Evolutionary conservation across 2,888 invertebrate species (phyloP).

Genomic region (Chaitophorus viminalis): DNA sequence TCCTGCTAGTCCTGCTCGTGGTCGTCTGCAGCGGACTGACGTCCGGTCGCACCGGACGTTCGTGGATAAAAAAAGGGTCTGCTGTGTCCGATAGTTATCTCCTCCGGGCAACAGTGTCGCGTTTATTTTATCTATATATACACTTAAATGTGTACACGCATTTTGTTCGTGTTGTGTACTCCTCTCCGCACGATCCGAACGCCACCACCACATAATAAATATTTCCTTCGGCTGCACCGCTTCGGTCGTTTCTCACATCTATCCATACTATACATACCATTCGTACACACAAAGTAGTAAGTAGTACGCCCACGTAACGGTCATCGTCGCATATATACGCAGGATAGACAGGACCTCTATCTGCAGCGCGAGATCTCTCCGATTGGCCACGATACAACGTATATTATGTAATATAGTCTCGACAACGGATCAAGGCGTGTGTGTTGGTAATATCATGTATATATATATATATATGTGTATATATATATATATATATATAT

Average conservation of each 20-base stretch:
- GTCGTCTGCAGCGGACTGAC: neutral
- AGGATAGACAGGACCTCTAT: neutral
- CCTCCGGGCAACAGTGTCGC: neutral
- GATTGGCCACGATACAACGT: neutral
- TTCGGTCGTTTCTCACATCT: neutral
- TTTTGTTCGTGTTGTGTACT: neutral
- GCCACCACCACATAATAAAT: neutral
- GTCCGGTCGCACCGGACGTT: neutral
- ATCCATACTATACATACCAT: neutral
- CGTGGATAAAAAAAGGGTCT: neutral
- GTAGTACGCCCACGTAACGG: neutral
- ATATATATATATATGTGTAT: too few relatives aligned
- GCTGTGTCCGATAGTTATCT: neutral
- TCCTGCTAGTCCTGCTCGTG: too few relatives aligned
- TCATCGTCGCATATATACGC: neutral
- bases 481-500: too few relatives aligned
- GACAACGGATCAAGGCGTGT: neutral
- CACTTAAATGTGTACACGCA: neutral
- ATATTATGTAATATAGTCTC: neutral
- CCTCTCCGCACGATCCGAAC: neutral
- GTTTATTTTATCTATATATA: neutral
- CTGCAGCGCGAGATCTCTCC: neutral
- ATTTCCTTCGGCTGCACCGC: neutral
- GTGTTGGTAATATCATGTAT: neutral
- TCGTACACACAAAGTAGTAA: neutral